Percentiles rank a stretch among this genome's conserved stretches.
Evolutionary conservation across 2,797 vertebrate genomes (phyloP).

Genomic region (Cirrhinus molitorella): DNA sequence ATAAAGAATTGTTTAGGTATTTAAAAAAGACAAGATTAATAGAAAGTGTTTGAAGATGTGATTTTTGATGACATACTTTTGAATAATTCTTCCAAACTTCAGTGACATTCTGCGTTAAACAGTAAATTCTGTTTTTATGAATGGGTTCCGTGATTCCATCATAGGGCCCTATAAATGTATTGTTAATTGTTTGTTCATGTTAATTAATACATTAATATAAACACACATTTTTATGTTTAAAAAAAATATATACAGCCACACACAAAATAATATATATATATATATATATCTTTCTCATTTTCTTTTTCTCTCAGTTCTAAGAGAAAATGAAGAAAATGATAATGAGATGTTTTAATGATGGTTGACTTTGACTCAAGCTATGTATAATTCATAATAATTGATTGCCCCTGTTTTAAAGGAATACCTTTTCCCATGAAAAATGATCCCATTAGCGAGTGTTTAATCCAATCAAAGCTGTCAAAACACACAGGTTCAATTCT

Average conservation of each 20-base stretch:
- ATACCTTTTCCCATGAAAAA: slow-evolving; percentile 95
- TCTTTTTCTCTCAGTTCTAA: slow-evolving; percentile 69
- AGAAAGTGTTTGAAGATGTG: no score
- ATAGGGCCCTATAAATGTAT: no score
- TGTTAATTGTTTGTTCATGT: no score
- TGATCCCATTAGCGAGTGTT: slow-evolving; percentile 94
- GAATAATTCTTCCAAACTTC: no score
- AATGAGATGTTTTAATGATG: slow-evolving; percentile 99
- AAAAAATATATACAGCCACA: background rate
- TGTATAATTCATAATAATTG: slow-evolving; percentile 99
- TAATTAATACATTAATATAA: no score
- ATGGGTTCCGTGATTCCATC: no score
- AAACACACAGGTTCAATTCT: slow-evolving; percentile 86
- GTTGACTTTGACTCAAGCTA: slow-evolving; percentile 92
- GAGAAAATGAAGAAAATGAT: slow-evolving; percentile 86
- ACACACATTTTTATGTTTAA: no score
- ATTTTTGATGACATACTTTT: no score
- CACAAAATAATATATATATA: background rate
- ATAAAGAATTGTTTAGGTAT: no score
- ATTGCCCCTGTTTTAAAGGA: slow-evolving; percentile 89
- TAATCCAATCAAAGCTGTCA: slow-evolving; percentile 97
- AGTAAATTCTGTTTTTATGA: no score
- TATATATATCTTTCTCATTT: slow-evolving; percentile 26
- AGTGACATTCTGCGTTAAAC: no score
- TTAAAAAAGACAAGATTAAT: no score